Conservation (phyloP, 1,140 invertebrate genomes). For the Formica selysi region DNA sequence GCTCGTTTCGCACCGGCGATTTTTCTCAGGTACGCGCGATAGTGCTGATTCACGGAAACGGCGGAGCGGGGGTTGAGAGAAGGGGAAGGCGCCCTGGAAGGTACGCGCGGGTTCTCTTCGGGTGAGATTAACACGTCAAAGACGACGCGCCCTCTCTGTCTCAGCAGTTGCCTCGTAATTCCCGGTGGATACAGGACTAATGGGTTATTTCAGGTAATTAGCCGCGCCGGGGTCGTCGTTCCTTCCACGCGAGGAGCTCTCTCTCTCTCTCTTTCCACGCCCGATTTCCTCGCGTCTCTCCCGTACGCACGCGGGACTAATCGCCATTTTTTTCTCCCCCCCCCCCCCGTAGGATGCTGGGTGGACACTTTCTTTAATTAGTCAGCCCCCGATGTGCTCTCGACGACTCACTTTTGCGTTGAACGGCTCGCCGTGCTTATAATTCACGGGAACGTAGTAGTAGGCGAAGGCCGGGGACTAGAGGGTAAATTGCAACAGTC, state of each 20-base stretch:
- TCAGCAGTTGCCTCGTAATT: conserved; percentile 73
- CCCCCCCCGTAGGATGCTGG: background rate
- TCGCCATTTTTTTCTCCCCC: background rate
- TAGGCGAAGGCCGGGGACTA: conserved; percentile 48
- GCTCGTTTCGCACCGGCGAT: conserved; percentile 66
- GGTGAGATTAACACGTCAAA: conserved; percentile 84
- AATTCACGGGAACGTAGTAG: conserved; percentile 40
- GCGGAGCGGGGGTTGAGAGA: conserved; percentile 21
- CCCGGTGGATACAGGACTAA: conserved; percentile 81
- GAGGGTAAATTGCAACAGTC: conserved; percentile 60
- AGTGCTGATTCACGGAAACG: conserved; percentile 84
- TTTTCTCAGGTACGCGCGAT: conserved; percentile 78
- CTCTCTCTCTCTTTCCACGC: background rate
- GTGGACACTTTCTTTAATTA: conserved; percentile 51
- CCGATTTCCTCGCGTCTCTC: conserved; percentile 37
- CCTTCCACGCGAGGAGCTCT: conserved; percentile 69
- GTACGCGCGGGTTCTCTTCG: conserved; percentile 38
- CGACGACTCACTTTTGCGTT: conserved; percentile 40
- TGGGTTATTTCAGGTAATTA: conserved; percentile 85
- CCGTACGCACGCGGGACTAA: conserved; percentile 24
- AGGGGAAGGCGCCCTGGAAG: conserved; percentile 28
- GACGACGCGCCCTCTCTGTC: conserved; percentile 77
- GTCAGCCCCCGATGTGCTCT: conserved; percentile 11
- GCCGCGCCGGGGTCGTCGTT: conserved; percentile 69
- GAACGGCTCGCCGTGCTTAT: background rate